phyloP scores from a whole-genome alignment of 2,113 vertebrate genomes.

The Canis aureus region DNA sequence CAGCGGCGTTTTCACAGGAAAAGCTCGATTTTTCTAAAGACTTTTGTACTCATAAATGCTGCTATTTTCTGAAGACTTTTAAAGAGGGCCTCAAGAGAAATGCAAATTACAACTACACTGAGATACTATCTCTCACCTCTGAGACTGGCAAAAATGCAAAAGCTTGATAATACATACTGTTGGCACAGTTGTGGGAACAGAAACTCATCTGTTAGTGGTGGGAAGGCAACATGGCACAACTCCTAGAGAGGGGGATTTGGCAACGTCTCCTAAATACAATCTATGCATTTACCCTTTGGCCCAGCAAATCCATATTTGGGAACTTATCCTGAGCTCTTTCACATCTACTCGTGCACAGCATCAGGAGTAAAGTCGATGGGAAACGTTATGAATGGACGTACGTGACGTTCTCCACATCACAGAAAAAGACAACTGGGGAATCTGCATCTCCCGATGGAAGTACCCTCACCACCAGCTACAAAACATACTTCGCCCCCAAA shows the following conservation, averaged over 20 bases:
- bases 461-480: background rate
- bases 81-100: background rate
- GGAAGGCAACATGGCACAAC: background rate
- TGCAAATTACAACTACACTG: background rate
- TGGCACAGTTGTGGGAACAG: background rate
- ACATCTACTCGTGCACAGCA: background rate
- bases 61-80: conserved; percentile 34
- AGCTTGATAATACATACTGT: background rate
- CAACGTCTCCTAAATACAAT: background rate
- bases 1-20: background rate
- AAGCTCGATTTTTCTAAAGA: background rate
- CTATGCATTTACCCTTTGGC: too few species aligned
- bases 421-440: background rate
- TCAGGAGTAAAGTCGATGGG: background rate
- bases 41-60: background rate
- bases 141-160: background rate
- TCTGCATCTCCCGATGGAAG: background rate
- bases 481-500: background rate
- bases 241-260: background rate
- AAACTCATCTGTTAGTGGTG: background rate
- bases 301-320: background rate
- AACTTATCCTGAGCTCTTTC: background rate
- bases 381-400: background rate
- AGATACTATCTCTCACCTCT: background rate
- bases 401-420: background rate